Base-by-base conservation (phyloP, 2,888 invertebrate species). In the Eupithecia exiguata region DNA sequence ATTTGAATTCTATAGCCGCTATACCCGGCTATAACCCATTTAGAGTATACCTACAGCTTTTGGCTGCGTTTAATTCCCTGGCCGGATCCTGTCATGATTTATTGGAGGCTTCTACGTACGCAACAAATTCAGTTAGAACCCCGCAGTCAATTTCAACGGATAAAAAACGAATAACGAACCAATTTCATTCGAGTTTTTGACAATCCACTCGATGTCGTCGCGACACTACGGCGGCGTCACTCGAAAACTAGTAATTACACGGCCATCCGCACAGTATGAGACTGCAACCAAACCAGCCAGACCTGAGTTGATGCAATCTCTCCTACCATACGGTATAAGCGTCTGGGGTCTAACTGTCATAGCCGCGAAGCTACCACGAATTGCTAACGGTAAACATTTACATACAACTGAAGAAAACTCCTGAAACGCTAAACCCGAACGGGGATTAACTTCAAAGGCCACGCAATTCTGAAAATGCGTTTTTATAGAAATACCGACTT, bases 361-460 rank as follows among this genome's bases (percentile, higher is more conserved):
- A 81, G 86, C 75, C 80, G 58, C 14, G 25, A 84, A 82, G 80
- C 83, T 81, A 82, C 83, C 85, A 84, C 83, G 85, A 88, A 87
- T 86, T 86, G 86, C 84, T 86, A 84, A 83, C 81, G 80, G 84
- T 80, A 84, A 87, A 86, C 83, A 84, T 86, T 86, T 86, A 85
- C 84, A 84, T 86, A 83, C 82, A 85, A 86, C 82, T 84, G 81
- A 79, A 80, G 81, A 83, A 82, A 86, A 84, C 84, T 83, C 81
- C 80, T 80, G 81, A 82, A 83, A 84, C 82, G 81, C 83, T 82
- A 69, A 74, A 71, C 86, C 86, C 87, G 85, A 91, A 92, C 89
- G 84, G 77, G 92, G 92, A 93, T 93, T 93, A 92, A 92, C 91
- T 88, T 93, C 92, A 93, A 93, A 93, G 91, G 84, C 83, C 85